Conservation (phyloP, 1,140 invertebrate genomes). For the Trichogramma pretiosum region DNA sequence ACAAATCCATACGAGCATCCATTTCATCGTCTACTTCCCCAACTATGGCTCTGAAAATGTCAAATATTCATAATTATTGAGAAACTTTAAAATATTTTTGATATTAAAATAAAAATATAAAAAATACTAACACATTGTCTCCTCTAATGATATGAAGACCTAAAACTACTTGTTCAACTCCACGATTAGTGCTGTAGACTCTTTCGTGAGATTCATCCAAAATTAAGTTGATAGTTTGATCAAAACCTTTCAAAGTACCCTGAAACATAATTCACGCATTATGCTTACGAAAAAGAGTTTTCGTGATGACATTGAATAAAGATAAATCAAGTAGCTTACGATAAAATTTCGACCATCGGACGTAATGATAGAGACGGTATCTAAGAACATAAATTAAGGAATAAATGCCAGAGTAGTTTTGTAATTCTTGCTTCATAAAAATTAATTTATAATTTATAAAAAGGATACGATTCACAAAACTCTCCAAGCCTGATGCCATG, state of each 20-base stretch:
- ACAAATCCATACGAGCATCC: constrained; percentile 75
- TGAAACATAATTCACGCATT: constrained; percentile 40
- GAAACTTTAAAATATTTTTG: too few species aligned
- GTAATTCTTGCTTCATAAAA: constrained; percentile 4
- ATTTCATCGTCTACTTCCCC: constrained; percentile 87
- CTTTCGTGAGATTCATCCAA: constrained; percentile 95
- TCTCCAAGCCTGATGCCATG: constrained; percentile 79
- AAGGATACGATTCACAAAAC: constrained; percentile 79
- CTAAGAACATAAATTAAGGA: constrained; percentile 46
- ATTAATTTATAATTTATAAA: constrained; percentile 23
- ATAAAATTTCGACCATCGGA: constrained; percentile 92
- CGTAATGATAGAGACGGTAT: constrained; percentile 89
- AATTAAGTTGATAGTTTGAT: constrained; percentile 97
- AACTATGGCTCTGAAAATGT: constrained; percentile 66
- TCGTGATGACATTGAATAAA: neutral
- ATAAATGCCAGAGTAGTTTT: constrained; percentile 14
- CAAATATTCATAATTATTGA: neutral
- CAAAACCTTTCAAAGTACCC: constrained; percentile 86
- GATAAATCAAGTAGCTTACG: constrained; percentile 51
- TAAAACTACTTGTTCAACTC: constrained; percentile 92
- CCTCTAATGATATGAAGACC: constrained; percentile 95
- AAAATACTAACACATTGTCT: constrained; percentile 79
- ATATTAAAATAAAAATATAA: too few species aligned
- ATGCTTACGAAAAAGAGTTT: neutral
- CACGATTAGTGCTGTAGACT: constrained; percentile 84